Conservation (phyloP, 1,140 invertebrate genomes). For the Drosophila willistoni region DNA sequence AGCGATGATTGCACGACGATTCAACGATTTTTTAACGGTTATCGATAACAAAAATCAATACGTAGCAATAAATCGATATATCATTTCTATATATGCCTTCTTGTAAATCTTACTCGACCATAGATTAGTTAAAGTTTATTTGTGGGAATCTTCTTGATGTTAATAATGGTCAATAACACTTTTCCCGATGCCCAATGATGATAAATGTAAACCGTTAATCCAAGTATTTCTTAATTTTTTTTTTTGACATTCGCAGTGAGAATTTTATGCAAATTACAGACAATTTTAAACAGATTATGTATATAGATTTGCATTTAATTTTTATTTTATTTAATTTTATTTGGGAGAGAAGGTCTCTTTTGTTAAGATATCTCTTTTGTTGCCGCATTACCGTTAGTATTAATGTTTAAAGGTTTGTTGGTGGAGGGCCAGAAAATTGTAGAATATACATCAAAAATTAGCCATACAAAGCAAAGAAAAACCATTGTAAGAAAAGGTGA, state of each 20-base stretch:
- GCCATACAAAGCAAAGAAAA: constrained; percentile 17
- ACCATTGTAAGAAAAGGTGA: constrained; percentile 25
- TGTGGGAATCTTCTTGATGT: no score
- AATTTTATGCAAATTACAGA: constrained; percentile 23
- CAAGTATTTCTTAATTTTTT: neutral
- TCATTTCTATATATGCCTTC: no score
- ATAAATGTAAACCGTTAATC: neutral
- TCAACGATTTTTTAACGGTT: no score
- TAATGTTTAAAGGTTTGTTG: no score
- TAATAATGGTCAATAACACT: no score
- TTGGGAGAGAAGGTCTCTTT: neutral
- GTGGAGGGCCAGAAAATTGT: neutral
- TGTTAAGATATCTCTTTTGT: neutral
- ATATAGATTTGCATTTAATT: constrained; percentile 23
- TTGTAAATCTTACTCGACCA: no score
- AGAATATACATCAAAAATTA: constrained; percentile 20
- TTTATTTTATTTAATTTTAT: neutral
- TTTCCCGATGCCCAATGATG: neutral
- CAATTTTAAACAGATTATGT: constrained; percentile 20
- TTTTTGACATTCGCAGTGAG: neutral
- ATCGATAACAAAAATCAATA: no score
- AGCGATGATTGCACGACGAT: no score
- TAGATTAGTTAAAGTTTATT: no score
- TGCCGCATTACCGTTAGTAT: no score
- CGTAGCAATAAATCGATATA: no score